Evolutionary conservation across 2,888 invertebrate genomes (phyloP), one percentile per base, ranked within the genome.

Genomic region (Ceraclea dissimilis): DNA sequence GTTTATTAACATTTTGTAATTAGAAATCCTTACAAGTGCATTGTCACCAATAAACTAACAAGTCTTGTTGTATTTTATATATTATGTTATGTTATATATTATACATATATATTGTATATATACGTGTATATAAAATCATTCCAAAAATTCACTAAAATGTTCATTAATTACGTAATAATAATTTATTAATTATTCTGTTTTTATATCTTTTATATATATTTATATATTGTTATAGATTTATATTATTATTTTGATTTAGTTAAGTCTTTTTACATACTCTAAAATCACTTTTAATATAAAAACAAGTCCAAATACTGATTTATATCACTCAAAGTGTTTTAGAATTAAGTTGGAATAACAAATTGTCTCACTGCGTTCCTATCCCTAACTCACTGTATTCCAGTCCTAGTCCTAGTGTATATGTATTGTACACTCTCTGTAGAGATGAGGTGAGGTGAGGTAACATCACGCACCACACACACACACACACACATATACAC

Each of bases 91-190:
- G 2, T 8, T 39, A 8, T 39, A 39, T 13, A 39, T 39, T n/a
- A 39, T 39, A 39, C 16, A 39, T 39, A 8, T 39, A 13, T n/a
- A 16, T 39, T 8, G 39, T 39, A 8, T 8, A 13, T 39, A 39
- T 13, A 39, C 6, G 31, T 31, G 6, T 39, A 39, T 39, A 39
- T 16, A 39, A 39, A 39, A 39, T 39, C 39, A 39, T 46, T 13
- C 17, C 18, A 46, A 46, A 46, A 46, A 46, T 46, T 46, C 46
- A 46, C 46, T 46, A 46, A 46, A 46, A 46, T n/a, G 46, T 46
- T 19, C 19, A 43, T 43, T 43, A 8, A 39, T 16, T 39, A 39
- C 13, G 13, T 39, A 39, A 39, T 39, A 39, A 39, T 39, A 39
- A 39, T 39, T 39, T 39, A 39, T 39, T 39, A 39, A 31, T 31